Percentiles rank a stretch among this genome's conserved stretches.
Evolutionary conservation across 2,113 vertebrate species (phyloP).

Genomic region (Synodontis membranacea): DNA sequence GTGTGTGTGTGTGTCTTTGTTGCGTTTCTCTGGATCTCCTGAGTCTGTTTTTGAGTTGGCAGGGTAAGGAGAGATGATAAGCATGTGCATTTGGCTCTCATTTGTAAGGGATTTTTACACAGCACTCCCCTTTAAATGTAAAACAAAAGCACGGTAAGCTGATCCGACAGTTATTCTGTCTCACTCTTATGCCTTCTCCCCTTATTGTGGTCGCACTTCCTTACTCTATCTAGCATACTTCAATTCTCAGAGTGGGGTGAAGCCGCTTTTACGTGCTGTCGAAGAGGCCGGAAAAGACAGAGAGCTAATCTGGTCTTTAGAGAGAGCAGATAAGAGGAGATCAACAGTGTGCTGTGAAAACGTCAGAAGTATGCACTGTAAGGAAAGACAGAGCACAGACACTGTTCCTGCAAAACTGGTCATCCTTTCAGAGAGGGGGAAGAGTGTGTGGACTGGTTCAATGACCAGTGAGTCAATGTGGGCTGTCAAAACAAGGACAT

Average conservation of each 20-base stretch:
- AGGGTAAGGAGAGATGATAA: not conserved
- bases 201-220: not conserved
- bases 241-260: not conserved
- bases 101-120: not conserved
- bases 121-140: not conserved
- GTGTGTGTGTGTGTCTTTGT: not conserved
- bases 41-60: not conserved
- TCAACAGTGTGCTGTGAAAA: conserved; percentile 16
- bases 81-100: not conserved
- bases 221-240: conserved; percentile 17
- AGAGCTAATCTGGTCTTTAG: conserved; percentile 25
- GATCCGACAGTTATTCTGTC: conserved; percentile 23
- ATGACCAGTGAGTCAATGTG: not conserved
- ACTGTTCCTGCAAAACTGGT: too few relatives aligned
- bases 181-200: not conserved
- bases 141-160: not conserved
- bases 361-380: conserved; percentile 29
- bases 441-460: not conserved
- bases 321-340: conserved; percentile 31
- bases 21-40: conserved; percentile 24
- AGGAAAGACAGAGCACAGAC: not conserved
- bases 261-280: not conserved
- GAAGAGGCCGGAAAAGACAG: not conserved
- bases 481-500: conserved; percentile 7
- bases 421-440: not conserved